phyloP scores from a whole-genome alignment of 2,888 invertebrate genomes.

The Tetranychus piercei region DNA sequence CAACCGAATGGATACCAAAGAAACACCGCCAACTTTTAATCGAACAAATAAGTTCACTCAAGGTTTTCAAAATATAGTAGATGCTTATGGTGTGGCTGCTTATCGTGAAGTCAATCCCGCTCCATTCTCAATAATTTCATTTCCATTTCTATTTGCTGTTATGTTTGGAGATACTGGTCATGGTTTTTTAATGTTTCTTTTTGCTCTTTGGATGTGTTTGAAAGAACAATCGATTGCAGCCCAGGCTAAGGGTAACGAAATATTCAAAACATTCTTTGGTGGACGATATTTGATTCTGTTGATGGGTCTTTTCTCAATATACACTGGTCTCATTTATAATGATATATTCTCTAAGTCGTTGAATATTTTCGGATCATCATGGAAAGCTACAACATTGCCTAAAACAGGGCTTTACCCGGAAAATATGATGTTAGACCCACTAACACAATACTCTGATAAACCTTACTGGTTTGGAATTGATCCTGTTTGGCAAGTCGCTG shows the following conservation, averaged over 20 bases:
- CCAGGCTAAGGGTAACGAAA: conserved; percentile 77
- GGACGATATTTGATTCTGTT: conserved; percentile 91
- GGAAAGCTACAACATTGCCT: conserved; percentile 38
- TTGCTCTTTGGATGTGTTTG: conserved; percentile 87
- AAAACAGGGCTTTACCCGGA: not conserved
- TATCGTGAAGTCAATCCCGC: conserved; percentile 96
- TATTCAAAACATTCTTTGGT: conserved; percentile 92
- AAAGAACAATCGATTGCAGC: conserved; percentile 76
- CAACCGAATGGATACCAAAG: conserved; percentile 70
- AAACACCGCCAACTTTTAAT: conserved; percentile 81
- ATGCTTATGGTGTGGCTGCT: conserved; percentile 85
- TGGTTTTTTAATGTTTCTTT: conserved; percentile 70
- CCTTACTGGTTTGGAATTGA: conserved; percentile 83
- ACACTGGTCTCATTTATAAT: conserved; percentile 93
- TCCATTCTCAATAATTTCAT: conserved; percentile 87
- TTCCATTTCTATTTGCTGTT: conserved; percentile 89
- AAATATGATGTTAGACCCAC: conserved; percentile 27
- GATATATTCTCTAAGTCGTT: conserved; percentile 89
- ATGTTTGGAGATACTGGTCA: conserved; percentile 98
- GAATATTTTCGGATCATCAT: conserved; percentile 81
- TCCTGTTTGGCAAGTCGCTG: conserved; percentile 49
- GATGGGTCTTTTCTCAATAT: conserved; percentile 94
- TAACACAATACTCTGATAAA: conserved; percentile 22
- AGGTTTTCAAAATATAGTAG: conserved; percentile 83
- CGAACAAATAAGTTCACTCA: conserved; percentile 86